phyloP scores from a whole-genome alignment of 2,113 vertebrate species.

The Meles meles region DNA sequence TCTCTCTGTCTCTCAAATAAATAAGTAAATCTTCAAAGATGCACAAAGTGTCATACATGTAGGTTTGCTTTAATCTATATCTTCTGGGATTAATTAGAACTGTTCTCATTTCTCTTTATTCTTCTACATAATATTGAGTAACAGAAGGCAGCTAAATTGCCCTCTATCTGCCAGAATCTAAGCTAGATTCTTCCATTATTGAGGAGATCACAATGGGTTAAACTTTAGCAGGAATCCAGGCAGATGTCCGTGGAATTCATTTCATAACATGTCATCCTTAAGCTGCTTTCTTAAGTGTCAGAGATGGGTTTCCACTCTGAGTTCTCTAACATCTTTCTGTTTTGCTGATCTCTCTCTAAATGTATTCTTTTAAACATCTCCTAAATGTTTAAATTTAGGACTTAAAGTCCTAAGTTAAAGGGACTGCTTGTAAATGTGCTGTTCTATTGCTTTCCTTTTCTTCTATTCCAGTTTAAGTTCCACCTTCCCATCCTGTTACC shows the following conservation, averaged over 20 bases:
- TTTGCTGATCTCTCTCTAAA: neutral
- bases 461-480: neutral
- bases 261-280: neutral
- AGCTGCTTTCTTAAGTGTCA: neutral
- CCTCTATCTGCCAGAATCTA: neutral
- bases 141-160: neutral
- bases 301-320: neutral
- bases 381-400: too few species aligned
- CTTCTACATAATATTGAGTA: neutral
- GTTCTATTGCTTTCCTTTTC: neutral
- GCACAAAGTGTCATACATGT: neutral
- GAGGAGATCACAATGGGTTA: neutral
- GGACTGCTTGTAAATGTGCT: neutral
- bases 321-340: neutral
- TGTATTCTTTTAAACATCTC: neutral
- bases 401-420: too few species aligned
- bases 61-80: neutral
- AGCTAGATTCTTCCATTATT: neutral
- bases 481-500: neutral
- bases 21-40: neutral
- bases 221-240: neutral
- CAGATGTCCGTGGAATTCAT: neutral
- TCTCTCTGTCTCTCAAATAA: neutral
- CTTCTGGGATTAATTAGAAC: neutral
- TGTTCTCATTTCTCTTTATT: neutral